These are phyloP conservation scores for Rhinoptilus africanus DNA, from an alignment of 2,113 vertebrate genomes.

Conservation along the genomic window DNA sequence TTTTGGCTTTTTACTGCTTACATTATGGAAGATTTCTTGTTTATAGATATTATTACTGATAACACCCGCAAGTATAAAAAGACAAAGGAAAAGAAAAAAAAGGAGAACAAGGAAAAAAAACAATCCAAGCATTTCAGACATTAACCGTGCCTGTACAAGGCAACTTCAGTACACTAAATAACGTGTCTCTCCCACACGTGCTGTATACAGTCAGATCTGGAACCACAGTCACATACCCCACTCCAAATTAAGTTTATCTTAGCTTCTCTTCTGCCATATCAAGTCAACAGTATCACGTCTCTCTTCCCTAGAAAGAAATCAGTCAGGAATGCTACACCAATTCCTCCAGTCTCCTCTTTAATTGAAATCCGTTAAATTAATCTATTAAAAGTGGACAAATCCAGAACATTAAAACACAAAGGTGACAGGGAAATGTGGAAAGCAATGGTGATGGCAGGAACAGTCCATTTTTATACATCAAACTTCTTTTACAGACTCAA, in stretches of 20 bases:
- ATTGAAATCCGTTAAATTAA: not conserved
- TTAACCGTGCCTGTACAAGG: not conserved
- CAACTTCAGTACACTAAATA: not conserved
- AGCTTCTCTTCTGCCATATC: not conserved
- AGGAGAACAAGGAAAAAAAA: not conserved
- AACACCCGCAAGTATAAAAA: not conserved
- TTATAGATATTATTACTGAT: not conserved
- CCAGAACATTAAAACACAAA: not conserved
- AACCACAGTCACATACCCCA: not conserved
- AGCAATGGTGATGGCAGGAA: not conserved
- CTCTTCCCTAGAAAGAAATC: not conserved
- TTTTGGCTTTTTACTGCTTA: not conserved
- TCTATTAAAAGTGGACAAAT: not conserved
- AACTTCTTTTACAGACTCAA: not conserved
- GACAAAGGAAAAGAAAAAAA: too few relatives aligned
- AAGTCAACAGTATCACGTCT: not conserved
- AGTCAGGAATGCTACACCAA: not conserved
- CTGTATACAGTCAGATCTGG: not conserved
- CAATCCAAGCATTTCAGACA: not conserved
- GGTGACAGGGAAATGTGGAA: not conserved
- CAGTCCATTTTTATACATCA: not conserved
- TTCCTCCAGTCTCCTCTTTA: not conserved
- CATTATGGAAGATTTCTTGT: not conserved
- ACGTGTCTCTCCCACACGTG: accelerated
- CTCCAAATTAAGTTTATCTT: not conserved